phyloP scores from a whole-genome alignment of 2,797 vertebrate species.

The Megalops cyprinoides region DNA sequence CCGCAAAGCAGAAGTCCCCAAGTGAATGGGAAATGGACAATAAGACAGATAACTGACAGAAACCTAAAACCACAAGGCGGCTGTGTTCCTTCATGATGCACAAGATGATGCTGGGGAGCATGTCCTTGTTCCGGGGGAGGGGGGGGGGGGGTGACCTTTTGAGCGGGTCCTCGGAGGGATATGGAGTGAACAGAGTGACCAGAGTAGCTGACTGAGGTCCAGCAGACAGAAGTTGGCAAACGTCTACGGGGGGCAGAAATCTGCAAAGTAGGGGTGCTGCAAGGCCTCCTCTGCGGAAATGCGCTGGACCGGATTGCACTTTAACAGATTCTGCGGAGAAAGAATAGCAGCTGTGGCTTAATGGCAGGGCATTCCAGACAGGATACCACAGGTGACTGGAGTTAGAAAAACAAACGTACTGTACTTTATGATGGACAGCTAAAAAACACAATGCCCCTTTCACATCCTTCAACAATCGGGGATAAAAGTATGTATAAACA shows the following conservation, averaged over 20 bases:
- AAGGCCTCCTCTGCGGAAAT: slow-evolving; percentile 90
- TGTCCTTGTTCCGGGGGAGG: not conserved
- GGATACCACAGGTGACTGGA: no score
- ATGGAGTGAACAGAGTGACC: not conserved
- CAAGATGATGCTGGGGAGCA: slow-evolving; percentile 52
- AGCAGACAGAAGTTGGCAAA: slow-evolving; percentile 32
- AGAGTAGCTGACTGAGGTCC: slow-evolving; percentile 33
- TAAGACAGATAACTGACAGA: slow-evolving; percentile 45
- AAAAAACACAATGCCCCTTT: not conserved
- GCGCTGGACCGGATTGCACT: slow-evolving; percentile 89
- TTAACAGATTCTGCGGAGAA: slow-evolving; percentile 84
- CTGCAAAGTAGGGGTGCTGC: slow-evolving; percentile 86
- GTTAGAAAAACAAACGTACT: no score
- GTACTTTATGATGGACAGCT: no score
- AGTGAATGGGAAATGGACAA: slow-evolving; percentile 35
- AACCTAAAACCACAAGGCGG: slow-evolving; percentile 49
- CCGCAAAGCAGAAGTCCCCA: slow-evolving; percentile 2
- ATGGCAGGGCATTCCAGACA: no score
- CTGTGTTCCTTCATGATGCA: slow-evolving; percentile 60
- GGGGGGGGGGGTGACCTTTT: not conserved
- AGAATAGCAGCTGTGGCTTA: slow-evolving; percentile 23
- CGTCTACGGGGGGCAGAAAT: slow-evolving; percentile 79
- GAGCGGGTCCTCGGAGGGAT: not conserved
- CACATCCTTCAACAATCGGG: not conserved
- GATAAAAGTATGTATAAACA: not conserved